Conservation (phyloP, 2,797 vertebrate species). For the Pitangus sulphuratus region DNA sequence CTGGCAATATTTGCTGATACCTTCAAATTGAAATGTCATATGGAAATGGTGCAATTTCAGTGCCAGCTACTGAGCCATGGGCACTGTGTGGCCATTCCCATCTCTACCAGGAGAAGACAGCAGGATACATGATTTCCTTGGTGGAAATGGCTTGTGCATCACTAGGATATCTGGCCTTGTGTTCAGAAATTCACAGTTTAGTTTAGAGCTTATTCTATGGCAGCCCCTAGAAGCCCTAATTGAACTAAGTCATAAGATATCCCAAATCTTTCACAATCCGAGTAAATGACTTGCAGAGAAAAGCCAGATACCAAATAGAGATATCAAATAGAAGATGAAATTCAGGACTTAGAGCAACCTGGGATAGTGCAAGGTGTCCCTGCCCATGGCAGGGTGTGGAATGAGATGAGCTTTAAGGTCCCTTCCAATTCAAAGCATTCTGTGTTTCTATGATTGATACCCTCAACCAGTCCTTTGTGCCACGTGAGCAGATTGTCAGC, state of each 20-base stretch:
- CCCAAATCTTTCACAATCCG: background rate
- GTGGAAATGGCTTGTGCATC: background rate
- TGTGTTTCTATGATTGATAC: background rate
- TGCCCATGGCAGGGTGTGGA: background rate
- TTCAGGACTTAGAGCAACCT: background rate
- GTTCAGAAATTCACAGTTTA: background rate
- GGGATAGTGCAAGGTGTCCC: background rate
- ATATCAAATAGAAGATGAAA: background rate
- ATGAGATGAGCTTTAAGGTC: background rate
- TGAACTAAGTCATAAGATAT: accelerated
- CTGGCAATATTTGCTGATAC: background rate
- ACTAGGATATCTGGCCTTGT: no score
- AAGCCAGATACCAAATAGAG: background rate
- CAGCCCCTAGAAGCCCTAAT: background rate
- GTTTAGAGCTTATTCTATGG: accelerated
- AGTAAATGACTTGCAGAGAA: background rate
- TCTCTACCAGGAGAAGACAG: background rate
- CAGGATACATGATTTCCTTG: background rate
- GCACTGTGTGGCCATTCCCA: background rate
- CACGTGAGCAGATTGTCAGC: background rate
- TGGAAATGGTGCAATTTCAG: background rate
- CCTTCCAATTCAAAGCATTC: background rate
- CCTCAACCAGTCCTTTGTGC: background rate
- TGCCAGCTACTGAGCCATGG: background rate
- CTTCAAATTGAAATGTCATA: background rate